Base-by-base conservation (phyloP, 2,888 invertebrate genomes). In the Lycocerus yunnanus region DNA sequence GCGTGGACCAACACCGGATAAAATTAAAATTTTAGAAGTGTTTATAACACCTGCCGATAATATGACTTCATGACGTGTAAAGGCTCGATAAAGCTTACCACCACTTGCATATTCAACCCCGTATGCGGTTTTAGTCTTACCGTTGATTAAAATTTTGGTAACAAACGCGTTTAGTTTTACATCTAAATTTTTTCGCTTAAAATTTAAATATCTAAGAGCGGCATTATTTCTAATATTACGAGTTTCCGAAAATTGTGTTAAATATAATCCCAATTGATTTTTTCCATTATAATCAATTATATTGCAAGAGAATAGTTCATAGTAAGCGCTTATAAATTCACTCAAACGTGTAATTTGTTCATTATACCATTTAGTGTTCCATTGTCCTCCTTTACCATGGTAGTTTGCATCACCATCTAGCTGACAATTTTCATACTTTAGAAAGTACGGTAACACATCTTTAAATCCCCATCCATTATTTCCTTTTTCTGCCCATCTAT, bases 341-440 rank as follows among this genome's bases (percentile, higher is more conserved):
- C n/a, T 43, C 2, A 43, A n/a, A 0, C 43, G n/a, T 13, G 1
- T n/a, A 0, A 6, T n/a, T 1, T 5, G 2, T n/a, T 2, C 8
- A 1, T 43, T 43, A n/a, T n/a, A 3, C 43, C 43, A 43, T 43
- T 43, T 43, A 2, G n/a, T 43, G n/a, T 43, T 43, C 43, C n/a
- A 43, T n/a, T 90, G 89, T 0, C 92, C 92, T 15, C 89, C 88
- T 0, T 86, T 87, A 13, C 88, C 88, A 73, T 91, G 91, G 76
- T 88, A 89, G 3, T 84, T 84, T 3, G 83, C 78, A 63, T 89
- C 86, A n/a, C 86, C 95, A 0, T 95, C 95, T 83, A 95, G 95
- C 76, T 93, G 89, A 87, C 95, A 96, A 85, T 96, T 95, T 85
- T 96, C 90, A 59, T 87, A 94, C 86, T 97, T 97, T 84, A 92